Evolutionary conservation across 2,888 invertebrate genomes (phyloP).

Genomic region (Athrips mouffetella): DNA sequence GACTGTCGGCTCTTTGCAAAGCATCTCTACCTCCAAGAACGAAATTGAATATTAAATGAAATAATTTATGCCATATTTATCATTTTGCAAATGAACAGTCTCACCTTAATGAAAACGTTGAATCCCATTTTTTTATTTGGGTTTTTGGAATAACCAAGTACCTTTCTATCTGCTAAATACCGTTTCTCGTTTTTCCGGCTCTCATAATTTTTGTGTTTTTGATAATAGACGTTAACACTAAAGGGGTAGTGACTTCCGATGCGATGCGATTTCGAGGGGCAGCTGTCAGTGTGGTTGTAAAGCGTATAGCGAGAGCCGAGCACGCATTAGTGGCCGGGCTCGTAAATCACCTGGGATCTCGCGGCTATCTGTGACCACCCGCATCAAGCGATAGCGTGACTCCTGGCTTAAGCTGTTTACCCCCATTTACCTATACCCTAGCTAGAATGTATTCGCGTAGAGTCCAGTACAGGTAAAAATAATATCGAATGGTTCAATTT

Average conservation of each 20-base stretch:
- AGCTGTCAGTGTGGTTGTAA: too few relatives aligned
- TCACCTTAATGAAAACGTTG: conserved; percentile 75
- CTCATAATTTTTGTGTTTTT: too few relatives aligned
- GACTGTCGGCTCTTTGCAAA: conserved; percentile 38
- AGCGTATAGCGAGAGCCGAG: too few relatives aligned
- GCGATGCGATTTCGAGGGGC: too few relatives aligned
- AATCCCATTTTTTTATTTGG: conserved; percentile 42
- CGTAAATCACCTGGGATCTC: conserved; percentile 65
- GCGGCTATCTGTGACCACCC: conserved; percentile 43
- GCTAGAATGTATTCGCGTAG: too few relatives aligned
- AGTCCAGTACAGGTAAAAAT: too few relatives aligned
- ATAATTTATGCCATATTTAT: conserved; percentile 80
- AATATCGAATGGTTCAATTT: too few relatives aligned
- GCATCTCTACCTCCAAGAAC: conserved; percentile 65
- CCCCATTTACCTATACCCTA: too few relatives aligned
- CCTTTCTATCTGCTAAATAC: conserved; percentile 29
- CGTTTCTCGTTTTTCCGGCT: too few relatives aligned
- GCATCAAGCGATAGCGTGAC: conserved; percentile 6
- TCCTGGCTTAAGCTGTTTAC: conserved; percentile 5
- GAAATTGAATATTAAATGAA: conserved; percentile 79
- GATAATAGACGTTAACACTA: too few relatives aligned
- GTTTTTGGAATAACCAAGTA: background rate
- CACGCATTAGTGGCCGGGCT: conserved; percentile 42
- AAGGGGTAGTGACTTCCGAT: too few relatives aligned
- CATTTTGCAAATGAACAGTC: conserved; percentile 76